Percentiles rank a stretch among this genome's conserved stretches.
These are phyloP conservation scores for Loxodonta africana DNA, from an alignment of 2,113 vertebrate species.

Conservation along the genomic window DNA sequence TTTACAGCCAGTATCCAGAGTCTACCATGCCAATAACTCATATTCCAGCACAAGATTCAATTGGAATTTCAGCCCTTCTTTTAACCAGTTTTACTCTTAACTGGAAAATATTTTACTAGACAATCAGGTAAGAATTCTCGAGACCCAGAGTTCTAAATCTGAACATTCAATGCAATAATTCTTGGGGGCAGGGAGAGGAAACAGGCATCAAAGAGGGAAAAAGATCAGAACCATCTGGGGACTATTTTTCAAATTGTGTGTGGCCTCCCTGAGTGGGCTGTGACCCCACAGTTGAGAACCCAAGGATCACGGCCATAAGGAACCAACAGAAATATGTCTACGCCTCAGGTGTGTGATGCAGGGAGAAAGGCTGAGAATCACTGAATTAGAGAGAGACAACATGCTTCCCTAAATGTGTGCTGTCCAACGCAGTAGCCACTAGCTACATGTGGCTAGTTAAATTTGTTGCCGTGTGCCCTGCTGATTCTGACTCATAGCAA, in stretches of 20 bases:
- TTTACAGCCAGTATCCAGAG: constrained; percentile 9
- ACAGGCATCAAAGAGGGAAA: background rate
- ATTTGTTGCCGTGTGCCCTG: background rate
- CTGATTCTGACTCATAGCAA: background rate
- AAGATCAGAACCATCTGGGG: background rate
- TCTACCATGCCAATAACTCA: background rate
- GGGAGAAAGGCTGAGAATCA: constrained; percentile 6
- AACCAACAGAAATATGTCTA: background rate
- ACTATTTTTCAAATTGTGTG: background rate
- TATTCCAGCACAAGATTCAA: background rate
- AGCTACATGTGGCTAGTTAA: background rate
- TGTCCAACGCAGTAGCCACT: background rate
- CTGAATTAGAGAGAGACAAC: background rate
- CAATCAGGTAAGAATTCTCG: constrained; percentile 49
- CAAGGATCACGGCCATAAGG: background rate
- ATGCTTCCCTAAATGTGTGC: background rate
- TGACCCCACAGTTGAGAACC: constrained; percentile 8
- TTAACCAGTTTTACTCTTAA: constrained; percentile 53
- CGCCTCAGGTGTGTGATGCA: background rate
- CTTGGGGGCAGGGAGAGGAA: background rate
- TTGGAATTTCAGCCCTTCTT: constrained; percentile 20
- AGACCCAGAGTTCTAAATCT: constrained; percentile 11
- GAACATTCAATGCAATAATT: constrained; percentile 31
- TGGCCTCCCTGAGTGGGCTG: background rate
- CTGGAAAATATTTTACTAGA: constrained; percentile 22